Conservation (phyloP, 2,113 vertebrate species). For the Alectura lathami region DNA sequence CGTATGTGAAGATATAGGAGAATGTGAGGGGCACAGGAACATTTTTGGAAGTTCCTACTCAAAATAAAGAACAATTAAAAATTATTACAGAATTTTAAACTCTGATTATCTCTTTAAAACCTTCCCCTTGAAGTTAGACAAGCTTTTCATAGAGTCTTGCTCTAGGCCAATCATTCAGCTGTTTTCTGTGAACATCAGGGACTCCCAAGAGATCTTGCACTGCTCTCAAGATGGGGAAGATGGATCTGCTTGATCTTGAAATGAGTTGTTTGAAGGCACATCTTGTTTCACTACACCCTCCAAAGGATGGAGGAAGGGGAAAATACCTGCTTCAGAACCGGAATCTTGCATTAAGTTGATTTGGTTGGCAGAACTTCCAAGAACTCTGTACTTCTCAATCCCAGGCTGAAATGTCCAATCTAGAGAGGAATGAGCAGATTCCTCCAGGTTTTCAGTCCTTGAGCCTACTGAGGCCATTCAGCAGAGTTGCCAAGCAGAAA, state of each 20-base stretch:
- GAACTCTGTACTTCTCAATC: background rate
- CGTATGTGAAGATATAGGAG: background rate
- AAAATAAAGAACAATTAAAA: background rate
- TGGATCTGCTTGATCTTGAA: background rate
- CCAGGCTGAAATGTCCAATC: background rate
- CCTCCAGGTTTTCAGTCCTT: background rate
- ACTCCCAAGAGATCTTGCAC: background rate
- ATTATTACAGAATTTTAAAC: background rate
- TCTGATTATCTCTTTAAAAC: background rate
- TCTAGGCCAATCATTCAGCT: background rate
- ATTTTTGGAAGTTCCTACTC: background rate
- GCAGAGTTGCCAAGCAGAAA: background rate
- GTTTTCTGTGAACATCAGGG: background rate
- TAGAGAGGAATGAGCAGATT: background rate
- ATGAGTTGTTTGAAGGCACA: background rate
- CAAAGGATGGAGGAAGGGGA: background rate
- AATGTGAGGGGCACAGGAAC: background rate
- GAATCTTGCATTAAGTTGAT: background rate
- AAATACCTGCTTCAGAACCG: background rate
- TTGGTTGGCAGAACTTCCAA: background rate
- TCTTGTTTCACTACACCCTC: background rate
- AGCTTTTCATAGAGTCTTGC: background rate
- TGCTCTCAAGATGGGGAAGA: background rate
- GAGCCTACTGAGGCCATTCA: background rate
- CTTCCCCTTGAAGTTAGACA: background rate